These are phyloP conservation scores for Muscicapa striata DNA, from an alignment of 2,797 vertebrate genomes.

Conservation along the genomic window DNA sequence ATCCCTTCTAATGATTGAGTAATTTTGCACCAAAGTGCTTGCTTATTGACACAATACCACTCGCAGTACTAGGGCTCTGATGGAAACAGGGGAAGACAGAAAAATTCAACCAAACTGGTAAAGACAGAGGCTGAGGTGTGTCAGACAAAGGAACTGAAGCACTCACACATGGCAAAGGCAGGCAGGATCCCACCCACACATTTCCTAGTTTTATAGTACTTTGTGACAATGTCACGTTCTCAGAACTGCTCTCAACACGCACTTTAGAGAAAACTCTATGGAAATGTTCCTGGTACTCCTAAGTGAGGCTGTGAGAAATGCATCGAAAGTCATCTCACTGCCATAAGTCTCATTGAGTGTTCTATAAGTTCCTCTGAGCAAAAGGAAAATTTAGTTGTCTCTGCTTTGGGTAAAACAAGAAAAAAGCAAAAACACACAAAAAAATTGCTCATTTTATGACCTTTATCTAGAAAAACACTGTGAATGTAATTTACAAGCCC, in stretches of 20 bases:
- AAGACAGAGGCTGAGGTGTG: neutral
- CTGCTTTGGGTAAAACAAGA: neutral
- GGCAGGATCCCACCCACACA: neutral
- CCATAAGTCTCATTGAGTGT: neutral
- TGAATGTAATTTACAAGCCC: neutral
- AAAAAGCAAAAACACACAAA: rapidly evolving
- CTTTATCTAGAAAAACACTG: neutral
- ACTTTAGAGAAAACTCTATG: neutral
- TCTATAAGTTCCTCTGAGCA: neutral
- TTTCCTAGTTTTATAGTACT: neutral
- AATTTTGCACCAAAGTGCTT: constrained; percentile 67
- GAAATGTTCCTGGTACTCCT: neutral
- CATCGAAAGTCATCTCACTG: neutral
- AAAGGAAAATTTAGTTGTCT: neutral
- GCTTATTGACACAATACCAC: constrained; percentile 38
- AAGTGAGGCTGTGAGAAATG: neutral
- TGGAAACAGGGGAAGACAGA: neutral
- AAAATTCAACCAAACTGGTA: neutral
- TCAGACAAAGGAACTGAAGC: neutral
- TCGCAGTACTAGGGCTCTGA: neutral
- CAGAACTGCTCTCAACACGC: neutral
- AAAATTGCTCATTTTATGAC: neutral
- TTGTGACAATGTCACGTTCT: neutral
- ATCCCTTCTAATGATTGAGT: constrained; percentile 55
- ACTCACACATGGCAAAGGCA: neutral